phyloP scores from a whole-genome alignment of 2,113 vertebrate species.

The Circaetus cinerascens region DNA sequence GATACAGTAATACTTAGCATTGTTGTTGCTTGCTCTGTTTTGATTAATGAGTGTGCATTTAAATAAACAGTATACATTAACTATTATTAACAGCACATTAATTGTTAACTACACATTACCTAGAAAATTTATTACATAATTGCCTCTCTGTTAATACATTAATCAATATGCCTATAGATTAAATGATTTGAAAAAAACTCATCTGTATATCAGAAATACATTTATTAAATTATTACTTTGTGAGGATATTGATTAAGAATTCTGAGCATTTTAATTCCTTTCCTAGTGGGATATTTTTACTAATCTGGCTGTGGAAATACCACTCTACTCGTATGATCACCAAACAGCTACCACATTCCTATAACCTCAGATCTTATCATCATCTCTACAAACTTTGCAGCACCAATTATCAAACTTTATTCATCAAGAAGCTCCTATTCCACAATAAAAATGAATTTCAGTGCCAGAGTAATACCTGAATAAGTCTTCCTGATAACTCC shows the following conservation, averaged over 20 bases:
- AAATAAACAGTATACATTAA: background rate
- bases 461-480: background rate
- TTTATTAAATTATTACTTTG: background rate
- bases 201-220: background rate
- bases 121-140: background rate
- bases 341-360: background rate
- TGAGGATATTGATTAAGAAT: background rate
- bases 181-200: background rate
- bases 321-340: background rate
- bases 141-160: background rate
- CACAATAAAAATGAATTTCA: background rate
- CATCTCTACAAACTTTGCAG: background rate
- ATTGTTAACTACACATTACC: background rate
- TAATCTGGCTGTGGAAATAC: background rate
- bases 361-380: slow-evolving; percentile 29
- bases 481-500: background rate
- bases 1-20: background rate
- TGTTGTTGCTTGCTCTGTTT: background rate
- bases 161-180: background rate
- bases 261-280: background rate
- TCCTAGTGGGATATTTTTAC: background rate
- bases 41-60: background rate
- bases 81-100: background rate
- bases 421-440: background rate
- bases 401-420: background rate